Percentiles rank a stretch among this genome's conserved stretches.
Conservation (phyloP, 2,113 vertebrate genomes). For the Charadrius vociferus region DNA sequence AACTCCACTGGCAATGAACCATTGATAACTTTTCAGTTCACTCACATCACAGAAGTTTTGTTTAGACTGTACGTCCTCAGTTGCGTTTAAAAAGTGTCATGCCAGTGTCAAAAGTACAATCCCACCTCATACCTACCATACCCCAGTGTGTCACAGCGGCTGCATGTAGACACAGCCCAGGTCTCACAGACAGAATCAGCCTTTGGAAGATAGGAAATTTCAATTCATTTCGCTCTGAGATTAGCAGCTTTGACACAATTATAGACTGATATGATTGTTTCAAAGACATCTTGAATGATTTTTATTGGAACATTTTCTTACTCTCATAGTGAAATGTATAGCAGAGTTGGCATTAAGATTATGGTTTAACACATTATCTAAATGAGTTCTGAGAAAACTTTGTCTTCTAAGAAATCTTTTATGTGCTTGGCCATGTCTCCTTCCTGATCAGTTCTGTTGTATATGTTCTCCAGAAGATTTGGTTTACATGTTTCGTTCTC, state of each 20-base stretch:
- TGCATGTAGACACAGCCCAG: background rate
- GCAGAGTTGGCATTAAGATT: background rate
- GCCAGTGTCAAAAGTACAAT: background rate
- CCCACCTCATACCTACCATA: background rate
- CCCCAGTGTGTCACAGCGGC: accelerated
- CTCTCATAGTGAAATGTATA: background rate
- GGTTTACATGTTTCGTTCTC: background rate
- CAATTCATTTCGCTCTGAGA: background rate
- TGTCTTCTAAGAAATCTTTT: background rate
- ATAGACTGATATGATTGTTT: background rate
- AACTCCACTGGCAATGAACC: background rate
- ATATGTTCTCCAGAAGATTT: background rate
- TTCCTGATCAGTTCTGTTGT: background rate
- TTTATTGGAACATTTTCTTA: background rate
- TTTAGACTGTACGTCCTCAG: background rate
- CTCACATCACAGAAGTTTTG: background rate
- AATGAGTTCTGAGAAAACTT: background rate
- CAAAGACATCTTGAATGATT: background rate
- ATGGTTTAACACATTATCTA: background rate
- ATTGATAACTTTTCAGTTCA: background rate
- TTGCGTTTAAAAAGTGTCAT: background rate
- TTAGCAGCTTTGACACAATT: background rate
- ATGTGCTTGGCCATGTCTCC: background rate
- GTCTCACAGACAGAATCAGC: background rate
- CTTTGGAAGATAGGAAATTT: background rate